Evolutionary conservation across 2,797 vertebrate species (phyloP).

Genomic region (Schizopygopsis malacanthus): DNA sequence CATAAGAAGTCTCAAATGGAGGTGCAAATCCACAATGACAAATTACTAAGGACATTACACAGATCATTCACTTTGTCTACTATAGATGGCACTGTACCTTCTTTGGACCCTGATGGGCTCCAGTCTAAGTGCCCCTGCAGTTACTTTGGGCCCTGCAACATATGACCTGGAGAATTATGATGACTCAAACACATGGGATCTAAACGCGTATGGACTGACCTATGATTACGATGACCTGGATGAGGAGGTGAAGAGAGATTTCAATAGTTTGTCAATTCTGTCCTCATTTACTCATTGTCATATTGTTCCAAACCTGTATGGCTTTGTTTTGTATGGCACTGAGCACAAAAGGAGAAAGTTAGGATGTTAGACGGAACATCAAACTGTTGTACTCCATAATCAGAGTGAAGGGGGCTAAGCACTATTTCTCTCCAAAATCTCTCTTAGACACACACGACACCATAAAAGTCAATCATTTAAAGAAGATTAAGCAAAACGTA

Average conservation of each 20-base stretch:
- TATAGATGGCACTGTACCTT: constrained; percentile 58
- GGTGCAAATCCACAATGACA: background rate
- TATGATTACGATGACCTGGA: constrained; percentile 75
- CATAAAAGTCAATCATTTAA: background rate
- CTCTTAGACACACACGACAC: background rate
- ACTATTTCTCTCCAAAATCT: background rate
- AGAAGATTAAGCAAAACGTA: background rate
- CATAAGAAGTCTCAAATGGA: background rate
- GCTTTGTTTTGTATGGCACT: background rate
- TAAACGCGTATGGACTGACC: constrained; percentile 75
- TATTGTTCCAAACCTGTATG: background rate
- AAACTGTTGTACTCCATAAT: background rate
- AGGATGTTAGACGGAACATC: background rate
- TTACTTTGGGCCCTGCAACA: constrained; percentile 18
- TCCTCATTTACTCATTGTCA: background rate
- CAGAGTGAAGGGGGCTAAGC: background rate
- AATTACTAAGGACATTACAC: background rate
- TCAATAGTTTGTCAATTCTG: background rate
- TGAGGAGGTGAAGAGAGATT: constrained; percentile 70
- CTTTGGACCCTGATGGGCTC: constrained; percentile 56
- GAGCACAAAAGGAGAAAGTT: background rate
- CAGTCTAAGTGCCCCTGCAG: constrained; percentile 58
- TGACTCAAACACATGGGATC: constrained; percentile 68
- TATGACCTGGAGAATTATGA: constrained; percentile 69
- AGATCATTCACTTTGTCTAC: constrained; percentile 12